Percentiles rank a stretch among this genome's conserved stretches.
Conservation (phyloP, 2,113 vertebrate species). For the Alectura lathami region DNA sequence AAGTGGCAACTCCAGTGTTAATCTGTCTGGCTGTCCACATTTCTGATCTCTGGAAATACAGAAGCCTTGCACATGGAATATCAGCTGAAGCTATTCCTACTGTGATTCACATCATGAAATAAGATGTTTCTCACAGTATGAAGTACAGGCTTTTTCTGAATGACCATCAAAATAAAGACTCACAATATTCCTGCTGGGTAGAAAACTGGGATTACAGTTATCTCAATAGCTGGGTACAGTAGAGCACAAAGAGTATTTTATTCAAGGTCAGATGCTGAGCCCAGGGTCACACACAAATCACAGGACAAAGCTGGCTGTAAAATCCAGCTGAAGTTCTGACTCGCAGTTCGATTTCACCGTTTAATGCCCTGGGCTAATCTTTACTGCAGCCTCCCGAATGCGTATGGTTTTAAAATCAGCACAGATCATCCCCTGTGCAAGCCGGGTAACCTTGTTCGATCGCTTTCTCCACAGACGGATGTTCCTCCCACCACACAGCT, state of each 20-base stretch:
- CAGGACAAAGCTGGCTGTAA: neutral
- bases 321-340: neutral
- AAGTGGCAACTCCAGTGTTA: neutral
- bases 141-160: neutral
- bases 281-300: neutral
- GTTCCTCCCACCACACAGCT: neutral
- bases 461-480: neutral
- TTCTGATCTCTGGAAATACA: neutral
- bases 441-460: rapidly evolving
- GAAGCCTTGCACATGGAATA: neutral
- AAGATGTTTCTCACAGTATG: neutral
- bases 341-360: neutral
- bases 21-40: neutral
- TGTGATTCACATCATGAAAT: neutral
- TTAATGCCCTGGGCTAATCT: neutral
- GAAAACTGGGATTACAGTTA: neutral
- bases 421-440: neutral
- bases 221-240: neutral
- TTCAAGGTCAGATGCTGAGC: neutral
- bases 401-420: neutral
- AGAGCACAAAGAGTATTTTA: neutral
- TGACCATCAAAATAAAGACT: neutral
- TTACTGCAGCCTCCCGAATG: neutral
- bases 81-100: neutral
- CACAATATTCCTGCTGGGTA: neutral